Base-by-base conservation (phyloP, 2,113 vertebrate species). In the Actinemys pallida region DNA sequence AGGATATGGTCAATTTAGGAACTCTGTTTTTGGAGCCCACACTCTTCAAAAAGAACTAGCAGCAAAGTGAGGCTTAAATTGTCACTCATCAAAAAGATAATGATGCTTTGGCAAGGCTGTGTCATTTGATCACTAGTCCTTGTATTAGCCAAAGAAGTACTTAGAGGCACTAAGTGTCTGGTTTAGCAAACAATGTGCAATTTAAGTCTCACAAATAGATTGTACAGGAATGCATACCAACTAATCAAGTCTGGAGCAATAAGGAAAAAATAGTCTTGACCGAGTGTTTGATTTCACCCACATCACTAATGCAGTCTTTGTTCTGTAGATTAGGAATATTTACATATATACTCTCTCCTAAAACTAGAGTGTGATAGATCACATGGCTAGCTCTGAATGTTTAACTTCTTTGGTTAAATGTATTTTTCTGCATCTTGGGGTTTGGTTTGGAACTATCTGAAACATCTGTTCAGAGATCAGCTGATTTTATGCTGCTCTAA, bases 21-120 rank as follows among this genome's bases (percentile, higher is more conserved):
- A 45, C 47, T n/a, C 20, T 35, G 42, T 25, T 42, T 62, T 25
- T 87, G 78, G 72, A 94, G 29, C 35, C 24, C 20, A 35, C 7
- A 1, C 52, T 96, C 83, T 96, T 98, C 90, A 97, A 98, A 97
- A 97, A 90, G 57, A 85, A 85, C 83, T 88, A 97, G 90, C n/a
- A 96, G 83, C 81, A 94, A 82, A 91, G 57, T 4, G 13, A 92
- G 42, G 90, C 91, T 98, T 97, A 97, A 97, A 95, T 54, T 96
- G 88, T 97, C 98, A 97, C 92, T 98, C 95, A 95, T 80, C 92
- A 92, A 92, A 93, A 82, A 98, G 97, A 95, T 96, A 98, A 97
- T 92, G 92, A 97, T 94, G 95, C 95, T 97, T 96, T 94, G 94
- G 86, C 93, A 93, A 96, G 88, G 45, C 83, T 47, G 80, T 97